Evolutionary conservation across 2,113 vertebrate species (phyloP).

Genomic region (Apeltes quadracus): DNA sequence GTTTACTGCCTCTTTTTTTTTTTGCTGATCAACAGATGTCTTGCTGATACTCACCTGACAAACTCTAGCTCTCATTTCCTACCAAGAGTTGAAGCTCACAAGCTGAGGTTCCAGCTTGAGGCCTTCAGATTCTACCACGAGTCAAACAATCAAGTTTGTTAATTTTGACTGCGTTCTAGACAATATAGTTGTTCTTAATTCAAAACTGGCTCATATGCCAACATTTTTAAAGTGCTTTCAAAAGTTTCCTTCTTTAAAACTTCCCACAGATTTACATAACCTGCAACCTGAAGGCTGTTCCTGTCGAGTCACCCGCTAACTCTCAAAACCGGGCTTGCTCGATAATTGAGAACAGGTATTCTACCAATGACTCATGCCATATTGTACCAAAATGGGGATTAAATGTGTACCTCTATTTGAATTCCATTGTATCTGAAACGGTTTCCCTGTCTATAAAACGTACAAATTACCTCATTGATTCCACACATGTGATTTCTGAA

Average conservation of each 20-base stretch:
- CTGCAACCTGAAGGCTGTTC: constrained; percentile 67
- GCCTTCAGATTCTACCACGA: constrained; percentile 73
- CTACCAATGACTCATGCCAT: neutral
- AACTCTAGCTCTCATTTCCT: constrained; percentile 69
- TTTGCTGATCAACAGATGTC: constrained; percentile 59
- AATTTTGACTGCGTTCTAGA: neutral
- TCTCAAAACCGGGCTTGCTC: constrained; percentile 71
- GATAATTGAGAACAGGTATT: constrained; percentile 62
- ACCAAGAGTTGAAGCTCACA: constrained; percentile 54
- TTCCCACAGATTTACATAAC: constrained; percentile 68
- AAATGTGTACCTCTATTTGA: neutral
- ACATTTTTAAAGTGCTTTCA: too few species aligned
- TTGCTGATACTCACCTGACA: constrained; percentile 65
- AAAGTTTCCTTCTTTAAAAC: too few species aligned
- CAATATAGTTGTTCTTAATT: neutral
- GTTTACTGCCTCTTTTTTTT: neutral
- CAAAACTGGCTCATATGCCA: too few species aligned
- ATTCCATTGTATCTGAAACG: neutral
- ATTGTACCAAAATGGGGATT: neutral
- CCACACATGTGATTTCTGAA: neutral
- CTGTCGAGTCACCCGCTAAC: neutral
- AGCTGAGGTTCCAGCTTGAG: constrained; percentile 66
- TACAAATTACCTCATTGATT: neutral
- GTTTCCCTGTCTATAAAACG: neutral
- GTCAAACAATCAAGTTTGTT: constrained; percentile 44